Percentiles rank a stretch among this genome's conserved stretches.
Evolutionary conservation across 1,140 invertebrate genomes (phyloP).

Genomic region (Sycobia sp.): DNA sequence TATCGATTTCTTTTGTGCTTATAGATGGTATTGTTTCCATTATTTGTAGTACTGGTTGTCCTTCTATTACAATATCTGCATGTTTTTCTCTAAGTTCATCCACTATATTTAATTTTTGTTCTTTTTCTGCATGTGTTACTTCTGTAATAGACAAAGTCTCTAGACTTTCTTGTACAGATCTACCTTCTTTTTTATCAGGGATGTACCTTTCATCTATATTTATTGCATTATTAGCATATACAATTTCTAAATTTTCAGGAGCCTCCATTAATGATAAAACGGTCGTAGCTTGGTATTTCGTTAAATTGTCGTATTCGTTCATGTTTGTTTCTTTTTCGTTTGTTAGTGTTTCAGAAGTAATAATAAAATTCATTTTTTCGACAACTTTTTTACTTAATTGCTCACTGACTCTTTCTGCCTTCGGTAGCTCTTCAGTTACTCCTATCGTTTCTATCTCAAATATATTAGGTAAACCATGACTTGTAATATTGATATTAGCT

Average conservation of each 20-base stretch:
- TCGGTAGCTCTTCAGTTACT: conserved; percentile 35
- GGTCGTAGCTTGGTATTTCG: conserved; percentile 41
- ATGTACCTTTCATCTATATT: conserved; percentile 42
- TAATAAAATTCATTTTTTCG: too few species aligned
- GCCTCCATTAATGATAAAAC: conserved; percentile 40
- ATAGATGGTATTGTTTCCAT: conserved; percentile 53
- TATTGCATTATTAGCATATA: conserved; percentile 45
- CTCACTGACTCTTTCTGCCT: too few species aligned
- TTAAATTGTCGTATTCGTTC: conserved; percentile 44
- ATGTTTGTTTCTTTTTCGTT: conserved; percentile 47
- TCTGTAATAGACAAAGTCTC: conserved; percentile 58
- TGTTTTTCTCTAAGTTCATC: conserved; percentile 55
- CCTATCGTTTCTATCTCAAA: conserved; percentile 41
- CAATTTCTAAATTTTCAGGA: conserved; percentile 45
- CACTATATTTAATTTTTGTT: conserved; percentile 51
- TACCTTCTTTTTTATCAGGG: conserved; percentile 50
- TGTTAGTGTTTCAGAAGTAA: conserved; percentile 44
- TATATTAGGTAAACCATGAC: conserved; percentile 40
- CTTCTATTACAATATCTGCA: conserved; percentile 55
- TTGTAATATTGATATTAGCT: conserved; percentile 40
- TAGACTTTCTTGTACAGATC: conserved; percentile 55
- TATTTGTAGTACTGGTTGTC: conserved; percentile 56
- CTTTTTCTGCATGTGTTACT: conserved; percentile 51
- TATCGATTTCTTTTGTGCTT: conserved; percentile 42
- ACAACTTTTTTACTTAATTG: too few species aligned